phyloP scores from a whole-genome alignment of 2,113 vertebrate genomes.

The Talpa occidentalis region DNA sequence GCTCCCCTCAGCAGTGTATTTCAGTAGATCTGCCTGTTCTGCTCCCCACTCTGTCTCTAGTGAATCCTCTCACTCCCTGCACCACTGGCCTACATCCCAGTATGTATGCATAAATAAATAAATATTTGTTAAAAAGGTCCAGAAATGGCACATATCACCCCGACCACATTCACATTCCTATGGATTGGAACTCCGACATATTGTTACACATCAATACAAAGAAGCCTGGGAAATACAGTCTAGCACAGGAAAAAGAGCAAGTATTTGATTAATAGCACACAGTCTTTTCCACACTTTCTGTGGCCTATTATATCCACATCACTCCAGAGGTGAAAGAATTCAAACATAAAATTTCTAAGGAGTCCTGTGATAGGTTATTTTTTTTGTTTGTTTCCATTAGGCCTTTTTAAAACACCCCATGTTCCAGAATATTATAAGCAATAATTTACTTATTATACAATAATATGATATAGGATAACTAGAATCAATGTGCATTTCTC shows the following conservation, averaged over 20 bases:
- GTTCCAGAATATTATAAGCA: neutral
- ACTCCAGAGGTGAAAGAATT: neutral
- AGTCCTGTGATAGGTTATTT: neutral
- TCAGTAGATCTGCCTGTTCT: no score
- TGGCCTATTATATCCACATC: neutral
- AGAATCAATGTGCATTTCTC: neutral
- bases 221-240: neutral
- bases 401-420: constrained; percentile 1
- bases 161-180: neutral
- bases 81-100: no score
- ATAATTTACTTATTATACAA: neutral
- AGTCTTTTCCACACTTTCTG: neutral
- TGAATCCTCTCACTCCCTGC: no score
- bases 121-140: no score
- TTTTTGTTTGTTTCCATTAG: neutral
- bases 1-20: no score
- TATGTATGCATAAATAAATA: no score
- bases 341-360: neutral
- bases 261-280: neutral
- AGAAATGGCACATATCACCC: neutral
- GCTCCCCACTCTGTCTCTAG: no score
- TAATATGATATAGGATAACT: neutral
- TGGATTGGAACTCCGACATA: neutral
- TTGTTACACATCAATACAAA: neutral
- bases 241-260: neutral